Base-by-base conservation (phyloP, 1,140 invertebrate genomes). In the Bicyclus anynana region DNA sequence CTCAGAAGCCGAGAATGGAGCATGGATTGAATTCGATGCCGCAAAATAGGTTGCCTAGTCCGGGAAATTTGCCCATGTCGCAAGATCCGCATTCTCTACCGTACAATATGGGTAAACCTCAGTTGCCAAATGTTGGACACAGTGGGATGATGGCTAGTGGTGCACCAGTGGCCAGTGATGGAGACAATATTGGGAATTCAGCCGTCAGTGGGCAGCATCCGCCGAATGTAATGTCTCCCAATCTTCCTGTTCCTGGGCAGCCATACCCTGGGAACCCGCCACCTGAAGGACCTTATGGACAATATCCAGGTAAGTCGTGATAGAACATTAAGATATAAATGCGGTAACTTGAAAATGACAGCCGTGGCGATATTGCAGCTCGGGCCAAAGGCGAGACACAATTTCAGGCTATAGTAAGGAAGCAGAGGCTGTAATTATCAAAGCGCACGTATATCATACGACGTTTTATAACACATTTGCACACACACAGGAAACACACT, bases 261-360 rank as follows among this genome's bases (percentile, higher is more conserved):
- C 42, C 48, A n/a, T 65, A 65, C 14, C 63, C 69, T 5, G 52
- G 59, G 5, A 78, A 77, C 50, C 63, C 74, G 27, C 62, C 77
- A 27, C 66, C 76, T 5, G 80, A 84, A 14, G 69, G 56, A 46
- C 55, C 63, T 14, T 87, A 77, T 40, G 74, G 72, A 16, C 84
- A 84, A 59, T 87, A 80, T 71, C 80, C 84, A 74, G 84, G 84
- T 87, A 70, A 59, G 50, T 56, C 29, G 3, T 33, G n/a, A 1
- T 33, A n/a, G n/a, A n/a, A n/a, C n/a, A n/a, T n/a, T n/a, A n/a
- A n/a, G n/a, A n/a, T n/a, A n/a, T n/a, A n/a, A n/a, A n/a, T n/a
- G n/a, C n/a, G n/a, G n/a, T n/a, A n/a, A n/a, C n/a, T n/a, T n/a
- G n/a, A n/a, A n/a, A n/a, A n/a, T n/a, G n/a, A n/a, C n/a, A n/a